phyloP scores from a whole-genome alignment of 2,888 invertebrate genomes.

The Cynaeus angustus region DNA sequence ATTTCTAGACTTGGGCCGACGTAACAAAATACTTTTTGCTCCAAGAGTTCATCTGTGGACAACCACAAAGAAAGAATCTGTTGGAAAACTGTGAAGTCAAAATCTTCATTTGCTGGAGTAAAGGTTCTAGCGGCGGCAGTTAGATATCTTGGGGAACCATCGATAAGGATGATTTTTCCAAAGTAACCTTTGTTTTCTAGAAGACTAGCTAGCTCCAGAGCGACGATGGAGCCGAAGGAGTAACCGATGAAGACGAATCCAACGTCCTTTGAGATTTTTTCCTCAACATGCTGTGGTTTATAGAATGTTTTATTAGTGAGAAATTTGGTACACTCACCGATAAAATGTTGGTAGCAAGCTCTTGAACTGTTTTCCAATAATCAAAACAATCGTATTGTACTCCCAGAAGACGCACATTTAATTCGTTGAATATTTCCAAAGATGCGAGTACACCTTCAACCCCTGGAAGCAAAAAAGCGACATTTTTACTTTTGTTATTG shows the following conservation, averaged over 20 bases:
- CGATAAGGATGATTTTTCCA: slow-evolving; percentile 83
- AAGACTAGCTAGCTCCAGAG: slow-evolving; percentile 83
- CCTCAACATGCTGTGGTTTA: slow-evolving; percentile 6
- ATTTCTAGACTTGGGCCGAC: no score
- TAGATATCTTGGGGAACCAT: slow-evolving; percentile 75
- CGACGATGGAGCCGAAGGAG: slow-evolving; percentile 88
- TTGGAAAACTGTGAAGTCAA: no score
- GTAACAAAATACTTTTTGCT: no score
- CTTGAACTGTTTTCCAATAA: slow-evolving; percentile 64
- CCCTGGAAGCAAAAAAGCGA: neutral
- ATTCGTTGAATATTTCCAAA: neutral
- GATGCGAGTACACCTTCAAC: neutral
- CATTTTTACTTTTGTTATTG: no score
- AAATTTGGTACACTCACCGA: slow-evolving; percentile 70
- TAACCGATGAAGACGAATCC: slow-evolving; percentile 80
- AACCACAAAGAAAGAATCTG: no score
- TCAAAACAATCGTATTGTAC: no score
- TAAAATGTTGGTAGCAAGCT: slow-evolving; percentile 74
- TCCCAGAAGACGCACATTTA: no score
- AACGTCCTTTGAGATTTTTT: neutral
- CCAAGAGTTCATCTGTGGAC: no score
- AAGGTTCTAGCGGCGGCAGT: no score
- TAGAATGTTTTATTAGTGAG: neutral
- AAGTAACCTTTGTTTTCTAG: slow-evolving; percentile 80
- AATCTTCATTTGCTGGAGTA: no score